phyloP scores from a whole-genome alignment of 2,888 invertebrate species.

The Amitus sp. region DNA sequence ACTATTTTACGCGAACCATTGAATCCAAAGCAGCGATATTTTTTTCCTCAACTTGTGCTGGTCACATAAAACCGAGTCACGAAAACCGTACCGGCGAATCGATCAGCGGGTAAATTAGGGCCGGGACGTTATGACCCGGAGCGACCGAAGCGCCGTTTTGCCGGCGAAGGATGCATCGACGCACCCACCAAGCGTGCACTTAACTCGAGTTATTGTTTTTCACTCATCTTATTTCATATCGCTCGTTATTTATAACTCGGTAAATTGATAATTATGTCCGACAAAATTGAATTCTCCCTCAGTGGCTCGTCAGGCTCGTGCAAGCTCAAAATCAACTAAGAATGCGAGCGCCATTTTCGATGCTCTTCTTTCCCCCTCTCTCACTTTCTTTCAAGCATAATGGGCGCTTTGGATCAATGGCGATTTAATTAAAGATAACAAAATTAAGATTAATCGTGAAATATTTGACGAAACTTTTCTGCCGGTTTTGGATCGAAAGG shows the following conservation, averaged over 20 bases:
- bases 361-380: too few relatives aligned
- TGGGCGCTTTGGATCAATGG: slow-evolving; percentile 53
- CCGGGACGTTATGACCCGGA: slow-evolving; percentile 17
- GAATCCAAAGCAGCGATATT: neutral
- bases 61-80: neutral
- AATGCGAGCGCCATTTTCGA: too few relatives aligned
- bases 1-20: too few relatives aligned
- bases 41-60: too few relatives aligned
- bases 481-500: too few relatives aligned
- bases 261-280: slow-evolving; percentile 56
- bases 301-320: neutral
- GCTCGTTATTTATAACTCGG: slow-evolving; percentile 36
- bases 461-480: too few relatives aligned
- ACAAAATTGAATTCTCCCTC: slow-evolving; percentile 46
- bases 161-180: slow-evolving; percentile 19
- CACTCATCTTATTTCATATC: slow-evolving; percentile 7
- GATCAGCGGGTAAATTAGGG: slow-evolving; percentile 14
- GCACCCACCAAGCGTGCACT: slow-evolving; percentile 27
- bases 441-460: slow-evolving; percentile 64
- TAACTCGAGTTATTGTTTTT: slow-evolving; percentile 29
- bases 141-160: slow-evolving; percentile 27
- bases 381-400: too few relatives aligned
- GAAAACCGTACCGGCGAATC: neutral
- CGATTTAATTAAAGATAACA: slow-evolving; percentile 65
- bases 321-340: too few relatives aligned